Conservation (phyloP, 2,113 vertebrate species). For the Pogona vitticeps region DNA sequence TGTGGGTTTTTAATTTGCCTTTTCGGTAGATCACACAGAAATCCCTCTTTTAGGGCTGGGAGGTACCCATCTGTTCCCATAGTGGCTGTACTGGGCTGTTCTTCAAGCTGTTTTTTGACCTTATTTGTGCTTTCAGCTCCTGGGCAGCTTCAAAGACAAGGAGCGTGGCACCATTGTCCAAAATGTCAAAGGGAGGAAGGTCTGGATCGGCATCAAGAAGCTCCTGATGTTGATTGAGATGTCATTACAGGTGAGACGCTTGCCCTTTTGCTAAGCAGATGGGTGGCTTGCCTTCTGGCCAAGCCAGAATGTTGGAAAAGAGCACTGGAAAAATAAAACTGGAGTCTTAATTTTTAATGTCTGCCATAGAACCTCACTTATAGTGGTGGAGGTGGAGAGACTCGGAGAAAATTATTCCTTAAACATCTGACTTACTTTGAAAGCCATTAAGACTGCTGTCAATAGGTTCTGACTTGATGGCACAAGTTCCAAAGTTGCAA, state of each 20-base stretch:
- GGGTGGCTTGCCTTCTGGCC: background rate
- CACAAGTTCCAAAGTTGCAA: background rate
- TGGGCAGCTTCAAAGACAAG: constrained; percentile 91
- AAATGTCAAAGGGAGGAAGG: constrained; percentile 80
- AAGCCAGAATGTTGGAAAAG: background rate
- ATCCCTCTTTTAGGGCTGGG: too few relatives aligned
- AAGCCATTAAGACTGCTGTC: too few relatives aligned
- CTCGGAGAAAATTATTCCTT: too few relatives aligned
- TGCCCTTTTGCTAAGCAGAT: constrained; percentile 3
- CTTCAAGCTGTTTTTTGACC: background rate
- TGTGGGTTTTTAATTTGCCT: too few relatives aligned
- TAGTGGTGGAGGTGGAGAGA: too few relatives aligned
- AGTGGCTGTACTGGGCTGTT: too few relatives aligned
- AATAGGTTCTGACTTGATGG: background rate
- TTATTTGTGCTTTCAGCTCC: constrained; percentile 77
- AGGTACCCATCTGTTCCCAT: background rate
- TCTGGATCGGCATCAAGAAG: constrained; percentile 97
- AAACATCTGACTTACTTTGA: too few relatives aligned
- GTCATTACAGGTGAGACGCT: constrained; percentile 87
- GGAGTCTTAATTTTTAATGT: background rate
- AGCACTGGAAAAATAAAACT: background rate
- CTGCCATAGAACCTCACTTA: background rate
- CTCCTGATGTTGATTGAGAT: constrained; percentile 97
- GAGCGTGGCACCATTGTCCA: constrained; percentile 87
- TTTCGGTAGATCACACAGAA: background rate